A percentile compares a stretch with the other conserved stretches of the same genome.
These are phyloP conservation scores for Kryptopterus vitreolus DNA, from an alignment of 2,797 vertebrate genomes.

Conservation along the genomic window DNA sequence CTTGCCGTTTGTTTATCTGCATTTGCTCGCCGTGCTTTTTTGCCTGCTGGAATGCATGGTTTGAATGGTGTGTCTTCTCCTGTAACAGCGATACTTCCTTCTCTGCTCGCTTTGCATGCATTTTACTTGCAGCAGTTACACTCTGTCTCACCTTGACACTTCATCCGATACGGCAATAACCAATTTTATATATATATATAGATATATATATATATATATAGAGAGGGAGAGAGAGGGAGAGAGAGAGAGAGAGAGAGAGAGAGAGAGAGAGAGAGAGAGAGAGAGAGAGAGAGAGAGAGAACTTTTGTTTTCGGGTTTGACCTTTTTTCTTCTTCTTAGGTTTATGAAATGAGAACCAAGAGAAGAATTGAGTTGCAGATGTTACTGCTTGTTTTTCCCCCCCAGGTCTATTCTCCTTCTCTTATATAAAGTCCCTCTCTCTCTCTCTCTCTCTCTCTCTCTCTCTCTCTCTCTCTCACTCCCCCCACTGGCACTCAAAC, in stretches of 20 bases:
- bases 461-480: neutral
- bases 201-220: too few species aligned
- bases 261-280: too few species aligned
- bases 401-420: constrained; percentile 6
- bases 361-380: neutral
- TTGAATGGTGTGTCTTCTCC: constrained; percentile 69
- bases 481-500: constrained; percentile 54
- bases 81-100: constrained; percentile 71
- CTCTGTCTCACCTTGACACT: constrained; percentile 77
- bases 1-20: constrained; percentile 45
- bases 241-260: too few species aligned
- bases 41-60: constrained; percentile 70
- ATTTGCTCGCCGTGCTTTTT: constrained; percentile 38
- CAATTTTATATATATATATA: too few species aligned
- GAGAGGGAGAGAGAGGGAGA: too few species aligned
- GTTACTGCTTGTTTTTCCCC: neutral
- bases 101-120: constrained; percentile 67
- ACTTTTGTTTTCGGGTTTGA: neutral
- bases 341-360: neutral
- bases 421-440: neutral
- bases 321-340: neutral
- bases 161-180: constrained; percentile 45
- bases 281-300: too few species aligned
- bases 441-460: constrained; percentile 15
- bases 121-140: constrained; percentile 78